phyloP scores from a whole-genome alignment of 2,888 invertebrate species.

The Pseudolycoriella hygida region DNA sequence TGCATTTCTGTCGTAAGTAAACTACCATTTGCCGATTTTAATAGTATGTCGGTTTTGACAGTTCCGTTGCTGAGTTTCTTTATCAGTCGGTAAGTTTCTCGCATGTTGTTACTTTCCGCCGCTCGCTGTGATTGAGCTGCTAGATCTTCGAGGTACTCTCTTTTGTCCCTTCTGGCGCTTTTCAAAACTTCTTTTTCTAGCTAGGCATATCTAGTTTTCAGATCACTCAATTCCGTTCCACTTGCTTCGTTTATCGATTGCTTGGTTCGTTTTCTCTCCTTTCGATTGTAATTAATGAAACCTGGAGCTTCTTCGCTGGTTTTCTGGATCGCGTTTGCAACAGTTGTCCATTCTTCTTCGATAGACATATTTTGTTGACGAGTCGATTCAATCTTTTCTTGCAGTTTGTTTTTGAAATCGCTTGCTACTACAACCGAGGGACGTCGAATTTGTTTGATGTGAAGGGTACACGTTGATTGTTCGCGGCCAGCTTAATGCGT shows the following conservation, averaged over 20 bases:
- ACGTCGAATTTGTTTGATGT: not conserved
- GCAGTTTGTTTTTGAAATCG: no score
- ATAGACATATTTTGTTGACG: no score
- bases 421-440: not conserved
- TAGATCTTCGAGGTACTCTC: no score
- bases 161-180: no score
- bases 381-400: no score
- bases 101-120: not conserved
- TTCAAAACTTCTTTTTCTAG: not conserved
- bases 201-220: not conserved
- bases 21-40: no score
- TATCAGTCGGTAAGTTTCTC: no score
- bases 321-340: not conserved
- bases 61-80: no score
- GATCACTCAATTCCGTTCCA: not conserved
- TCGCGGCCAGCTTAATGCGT: not conserved
- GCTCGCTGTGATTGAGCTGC: no score
- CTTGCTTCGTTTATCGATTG: not conserved
- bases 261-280: not conserved
- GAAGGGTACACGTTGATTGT: not conserved
- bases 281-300: no score
- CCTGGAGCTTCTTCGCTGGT: not conserved
- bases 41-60: no score
- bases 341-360: not conserved
- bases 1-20: not conserved